Evolutionary conservation across 2,113 vertebrate genomes (phyloP).

Genomic region (Crypturellus undulatus): DNA sequence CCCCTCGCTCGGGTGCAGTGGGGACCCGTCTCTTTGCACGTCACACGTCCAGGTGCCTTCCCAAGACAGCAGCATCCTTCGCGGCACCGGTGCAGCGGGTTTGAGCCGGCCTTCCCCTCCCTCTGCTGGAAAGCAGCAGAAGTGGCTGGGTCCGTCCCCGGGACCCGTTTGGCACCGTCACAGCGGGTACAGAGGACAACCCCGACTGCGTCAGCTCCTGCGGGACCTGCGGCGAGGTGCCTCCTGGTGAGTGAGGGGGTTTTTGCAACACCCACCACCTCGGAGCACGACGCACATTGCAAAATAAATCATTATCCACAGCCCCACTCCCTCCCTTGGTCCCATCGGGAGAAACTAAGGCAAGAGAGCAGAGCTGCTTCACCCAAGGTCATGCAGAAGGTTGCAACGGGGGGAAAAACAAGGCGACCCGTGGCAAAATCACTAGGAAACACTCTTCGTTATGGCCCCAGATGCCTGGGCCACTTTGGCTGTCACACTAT

Average conservation of each 20-base stretch:
- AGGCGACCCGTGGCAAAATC: neutral
- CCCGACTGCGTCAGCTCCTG: neutral
- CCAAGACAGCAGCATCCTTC: neutral
- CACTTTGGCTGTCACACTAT: constrained; percentile 23
- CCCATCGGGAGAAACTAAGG: neutral
- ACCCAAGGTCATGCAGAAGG: neutral
- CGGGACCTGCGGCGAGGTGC: neutral
- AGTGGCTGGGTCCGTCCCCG: neutral
- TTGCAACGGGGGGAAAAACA: neutral
- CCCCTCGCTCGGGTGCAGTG: neutral
- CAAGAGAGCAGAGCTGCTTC: neutral
- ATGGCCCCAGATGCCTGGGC: neutral
- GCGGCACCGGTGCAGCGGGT: rapidly evolving
- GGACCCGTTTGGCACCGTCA: neutral
- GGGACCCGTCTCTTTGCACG: neutral
- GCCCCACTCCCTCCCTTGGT: neutral
- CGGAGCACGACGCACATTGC: neutral
- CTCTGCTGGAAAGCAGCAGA: constrained; percentile 32
- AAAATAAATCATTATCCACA: neutral
- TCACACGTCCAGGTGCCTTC: neutral
- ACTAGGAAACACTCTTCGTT: neutral
- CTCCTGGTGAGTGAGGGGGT: neutral
- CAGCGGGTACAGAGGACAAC: too few species aligned
- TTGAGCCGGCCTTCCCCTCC: neutral
- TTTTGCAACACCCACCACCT: rapidly evolving